Percentiles rank a stretch among this genome's conserved stretches.
These are phyloP conservation scores for Benitochromis conjunctus DNA, from an alignment of 2,113 vertebrate genomes.

Conservation along the genomic window DNA sequence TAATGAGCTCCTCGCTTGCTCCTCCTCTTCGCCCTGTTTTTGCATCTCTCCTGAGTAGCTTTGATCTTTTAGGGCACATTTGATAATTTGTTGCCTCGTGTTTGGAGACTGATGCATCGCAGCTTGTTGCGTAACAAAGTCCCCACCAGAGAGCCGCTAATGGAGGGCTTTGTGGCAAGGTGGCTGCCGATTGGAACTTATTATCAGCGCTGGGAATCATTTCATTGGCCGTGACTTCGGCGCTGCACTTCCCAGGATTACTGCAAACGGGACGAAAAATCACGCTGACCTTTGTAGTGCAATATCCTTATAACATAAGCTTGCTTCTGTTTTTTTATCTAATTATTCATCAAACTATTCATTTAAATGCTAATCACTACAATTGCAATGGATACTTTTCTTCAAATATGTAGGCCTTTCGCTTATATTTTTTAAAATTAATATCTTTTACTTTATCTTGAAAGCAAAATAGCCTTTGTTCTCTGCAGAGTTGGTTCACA, in stretches of 20 bases:
- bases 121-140: not conserved
- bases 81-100: constrained; percentile 42
- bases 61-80: constrained; percentile 44
- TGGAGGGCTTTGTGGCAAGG: not conserved
- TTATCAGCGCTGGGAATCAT: not conserved
- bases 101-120: constrained; percentile 1
- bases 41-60: constrained; percentile 14
- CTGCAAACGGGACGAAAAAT: not conserved
- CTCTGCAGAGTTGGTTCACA: not conserved
- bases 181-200: not conserved
- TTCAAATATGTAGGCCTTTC: not conserved
- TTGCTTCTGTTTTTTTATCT: not conserved
- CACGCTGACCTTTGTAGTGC: not conserved
- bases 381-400: not conserved
- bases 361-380: not conserved
- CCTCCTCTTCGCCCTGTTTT: constrained; percentile 5
- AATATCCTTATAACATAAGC: not conserved
- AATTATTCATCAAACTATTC: not conserved
- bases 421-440: accelerated
- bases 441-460: not conserved
- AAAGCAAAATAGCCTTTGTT: not conserved
- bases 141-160: not conserved
- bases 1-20: constrained; percentile 40
- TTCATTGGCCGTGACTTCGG: not conserved
- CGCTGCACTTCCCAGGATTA: not conserved